phyloP scores from a whole-genome alignment of 2,888 invertebrate genomes.

The Cheiracanthium punctorium region DNA sequence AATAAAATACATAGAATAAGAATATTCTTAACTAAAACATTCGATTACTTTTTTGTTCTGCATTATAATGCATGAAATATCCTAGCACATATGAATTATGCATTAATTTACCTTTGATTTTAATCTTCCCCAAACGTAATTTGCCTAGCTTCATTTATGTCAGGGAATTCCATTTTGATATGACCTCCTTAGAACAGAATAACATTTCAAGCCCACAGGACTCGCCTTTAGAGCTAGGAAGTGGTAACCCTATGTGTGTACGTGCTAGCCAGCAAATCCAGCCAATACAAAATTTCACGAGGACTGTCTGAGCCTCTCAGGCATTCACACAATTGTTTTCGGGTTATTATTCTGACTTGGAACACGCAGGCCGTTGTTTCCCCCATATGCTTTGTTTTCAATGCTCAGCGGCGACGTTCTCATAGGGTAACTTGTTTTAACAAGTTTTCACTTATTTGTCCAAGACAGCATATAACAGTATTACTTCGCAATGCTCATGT shows the following conservation, averaged over 20 bases:
- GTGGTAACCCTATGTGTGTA: slow-evolving; percentile 10
- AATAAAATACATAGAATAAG: too few species aligned
- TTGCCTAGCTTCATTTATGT: not conserved
- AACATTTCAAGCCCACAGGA: not conserved
- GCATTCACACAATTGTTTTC: slow-evolving; percentile 1
- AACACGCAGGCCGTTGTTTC: not conserved
- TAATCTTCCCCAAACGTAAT: too few species aligned
- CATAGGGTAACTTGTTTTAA: not conserved
- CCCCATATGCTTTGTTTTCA: not conserved
- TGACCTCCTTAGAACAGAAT: not conserved
- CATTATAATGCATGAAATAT: too few species aligned
- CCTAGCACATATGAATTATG: too few species aligned
- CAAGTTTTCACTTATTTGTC: not conserved
- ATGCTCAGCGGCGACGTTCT: not conserved
- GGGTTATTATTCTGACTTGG: not conserved
- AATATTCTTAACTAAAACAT: too few species aligned
- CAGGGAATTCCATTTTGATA: not conserved
- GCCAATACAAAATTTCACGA: not conserved
- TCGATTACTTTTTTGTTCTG: too few species aligned
- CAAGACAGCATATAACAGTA: too few species aligned
- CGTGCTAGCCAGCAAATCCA: slow-evolving; percentile 10
- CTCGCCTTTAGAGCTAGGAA: not conserved
- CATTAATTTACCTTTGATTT: too few species aligned
- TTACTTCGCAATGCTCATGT: too few species aligned
- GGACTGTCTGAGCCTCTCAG: not conserved